These are phyloP conservation scores for Prolemur simus DNA, from an alignment of 2,113 vertebrate genomes.

Conservation along the genomic window DNA sequence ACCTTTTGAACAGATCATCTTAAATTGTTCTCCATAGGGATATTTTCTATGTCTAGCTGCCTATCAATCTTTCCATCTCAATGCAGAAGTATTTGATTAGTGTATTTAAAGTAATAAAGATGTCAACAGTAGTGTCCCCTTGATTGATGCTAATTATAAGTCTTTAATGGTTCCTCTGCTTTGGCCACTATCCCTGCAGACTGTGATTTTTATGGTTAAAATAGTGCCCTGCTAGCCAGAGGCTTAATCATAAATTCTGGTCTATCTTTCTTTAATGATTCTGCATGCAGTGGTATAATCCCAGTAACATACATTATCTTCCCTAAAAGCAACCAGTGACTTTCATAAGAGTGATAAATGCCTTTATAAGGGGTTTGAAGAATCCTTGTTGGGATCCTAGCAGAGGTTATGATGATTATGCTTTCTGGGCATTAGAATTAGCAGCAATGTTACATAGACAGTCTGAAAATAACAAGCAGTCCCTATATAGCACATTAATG, in stretches of 20 bases:
- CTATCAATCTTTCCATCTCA: conserved; percentile 82
- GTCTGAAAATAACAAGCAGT: conserved; percentile 57
- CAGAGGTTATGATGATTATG: conserved; percentile 65
- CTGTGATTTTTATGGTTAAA: conserved; percentile 87
- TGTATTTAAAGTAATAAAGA: conserved; percentile 88
- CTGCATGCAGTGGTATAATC: conserved; percentile 79
- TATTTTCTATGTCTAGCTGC: conserved; percentile 75
- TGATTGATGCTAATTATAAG: conserved; percentile 89
- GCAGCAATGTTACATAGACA: conserved; percentile 39
- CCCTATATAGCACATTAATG: conserved; percentile 53
- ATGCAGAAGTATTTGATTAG: conserved; percentile 85
- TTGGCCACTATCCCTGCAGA: conserved; percentile 82
- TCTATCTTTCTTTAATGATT: conserved; percentile 85
- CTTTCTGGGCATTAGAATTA: conserved; percentile 50
- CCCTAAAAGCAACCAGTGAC: conserved; percentile 78
- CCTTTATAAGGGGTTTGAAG: conserved; percentile 79
- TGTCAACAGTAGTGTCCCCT: conserved; percentile 83
- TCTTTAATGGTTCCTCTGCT: conserved; percentile 82
- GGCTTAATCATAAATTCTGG: conserved; percentile 83
- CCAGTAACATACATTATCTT: conserved; percentile 84
- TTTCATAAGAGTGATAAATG: conserved; percentile 80
- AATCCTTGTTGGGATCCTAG: conserved; percentile 71
- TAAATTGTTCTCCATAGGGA: conserved; percentile 76
- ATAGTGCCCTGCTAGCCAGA: conserved; percentile 83
- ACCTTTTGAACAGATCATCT: conserved; percentile 79